Base-by-base conservation (phyloP, 2,113 vertebrate genomes). In the Promerops cafer region DNA sequence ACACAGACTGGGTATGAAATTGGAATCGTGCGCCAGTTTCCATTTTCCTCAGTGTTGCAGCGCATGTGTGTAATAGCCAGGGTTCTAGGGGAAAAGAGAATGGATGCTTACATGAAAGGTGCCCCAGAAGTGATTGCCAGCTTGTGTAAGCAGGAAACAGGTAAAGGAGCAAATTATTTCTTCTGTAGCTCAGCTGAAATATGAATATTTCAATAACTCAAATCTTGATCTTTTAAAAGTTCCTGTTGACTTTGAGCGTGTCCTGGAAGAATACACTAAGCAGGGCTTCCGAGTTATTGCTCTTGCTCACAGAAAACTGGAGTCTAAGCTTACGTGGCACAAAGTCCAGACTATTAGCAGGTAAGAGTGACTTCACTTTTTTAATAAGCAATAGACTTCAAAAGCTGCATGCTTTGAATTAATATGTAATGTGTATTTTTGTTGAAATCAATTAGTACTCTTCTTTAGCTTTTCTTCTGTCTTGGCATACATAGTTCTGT, bases 211-310 rank as follows among this genome's bases (percentile, higher is more conserved):
- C 91, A 95, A 54, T 69, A 82, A 92, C 56, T 65, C 11, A 82
- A 10, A 86, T 47, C 13, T 87, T 94, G 56, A 31, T 31, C 17
- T 87, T 80, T 72, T 81, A 94, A 4, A 94, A 99, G 99, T 99
- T 93, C 99, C 99, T 56, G 93, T 97, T 53, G 98, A 98, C 91
- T 99, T 99, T 97, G 97, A 98, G 42, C 94, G 95, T 78, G 98
- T 99, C 96, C 96, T 99, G 96, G 99, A 99, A 94, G 98, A 98
- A 50, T 99, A 99, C 97, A 99, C 99, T 16, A 99, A 98, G 97
- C 98, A 99, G 94, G 99, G 99, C 82, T 99, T 99, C 96, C 98
- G 99, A 91, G 99, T 99, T 96, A 99, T 99, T 65, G 99, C 99
- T 89, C 97, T 99, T 89, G 99, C 99, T 92, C 99, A 99, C 96